phyloP scores from a whole-genome alignment of 2,888 invertebrate genomes.

The Criorhina ranunculi region DNA sequence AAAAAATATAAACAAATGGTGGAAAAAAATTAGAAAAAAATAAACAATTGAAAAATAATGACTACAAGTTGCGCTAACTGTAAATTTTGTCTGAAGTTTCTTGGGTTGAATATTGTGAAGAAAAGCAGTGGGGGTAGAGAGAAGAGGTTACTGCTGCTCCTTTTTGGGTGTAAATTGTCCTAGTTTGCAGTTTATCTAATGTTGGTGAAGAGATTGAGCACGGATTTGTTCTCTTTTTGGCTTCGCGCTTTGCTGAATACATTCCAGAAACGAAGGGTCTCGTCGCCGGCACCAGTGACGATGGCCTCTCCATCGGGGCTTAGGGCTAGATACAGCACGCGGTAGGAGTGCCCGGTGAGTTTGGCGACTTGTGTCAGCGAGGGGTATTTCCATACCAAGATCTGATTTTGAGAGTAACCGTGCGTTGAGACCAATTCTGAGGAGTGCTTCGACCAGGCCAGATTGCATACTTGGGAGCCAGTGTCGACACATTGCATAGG shows the following conservation, averaged over 20 bases:
- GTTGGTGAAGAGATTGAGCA: conserved; percentile 95
- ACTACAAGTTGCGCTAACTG: conserved; percentile 44
- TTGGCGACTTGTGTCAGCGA: conserved; percentile 98
- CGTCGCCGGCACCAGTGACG: conserved; percentile 99
- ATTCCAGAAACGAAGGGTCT: conserved; percentile 99
- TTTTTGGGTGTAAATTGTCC: conserved; percentile 55
- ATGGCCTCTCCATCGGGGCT: conserved; percentile 99
- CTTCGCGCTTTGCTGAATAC: conserved; percentile 99
- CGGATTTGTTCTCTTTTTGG: conserved; percentile 96
- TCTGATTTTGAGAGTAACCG: conserved; percentile 99
- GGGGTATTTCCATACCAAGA: conserved; percentile 99
- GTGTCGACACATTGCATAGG: conserved; percentile 99
- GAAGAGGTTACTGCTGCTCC: neutral
- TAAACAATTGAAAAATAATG: conserved; percentile 44
- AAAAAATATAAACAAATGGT: conserved; percentile 58
- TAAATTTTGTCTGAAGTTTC: conserved; percentile 31
- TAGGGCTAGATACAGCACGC: conserved; percentile 97
- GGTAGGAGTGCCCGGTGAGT: conserved; percentile 97
- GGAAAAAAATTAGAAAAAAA: conserved; percentile 30
- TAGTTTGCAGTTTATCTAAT: conserved; percentile 87
- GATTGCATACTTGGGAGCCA: conserved; percentile 98
- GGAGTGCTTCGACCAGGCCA: conserved; percentile 99
- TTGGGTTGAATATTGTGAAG: conserved; percentile 7
- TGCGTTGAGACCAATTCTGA: conserved; percentile 99
- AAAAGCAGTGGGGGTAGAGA: conserved; percentile 23